Conservation (phyloP, 2,888 invertebrate genomes). For the Cotesia congregata region DNA sequence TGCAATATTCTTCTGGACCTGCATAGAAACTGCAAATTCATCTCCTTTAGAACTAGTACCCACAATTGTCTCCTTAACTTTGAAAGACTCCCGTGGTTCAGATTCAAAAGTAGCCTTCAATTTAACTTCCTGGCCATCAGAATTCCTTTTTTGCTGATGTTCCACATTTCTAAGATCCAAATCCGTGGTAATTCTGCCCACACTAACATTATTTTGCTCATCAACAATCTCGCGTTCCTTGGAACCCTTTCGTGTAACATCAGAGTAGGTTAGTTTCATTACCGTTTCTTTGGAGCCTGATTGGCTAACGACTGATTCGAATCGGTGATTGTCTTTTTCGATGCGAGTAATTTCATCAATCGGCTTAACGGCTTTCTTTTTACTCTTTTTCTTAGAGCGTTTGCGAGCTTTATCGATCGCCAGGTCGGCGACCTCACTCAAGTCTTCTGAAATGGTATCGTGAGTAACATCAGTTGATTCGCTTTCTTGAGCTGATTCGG, state of each 20-base stretch:
- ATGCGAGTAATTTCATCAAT: constrained; percentile 48
- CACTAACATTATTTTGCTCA: constrained; percentile 28
- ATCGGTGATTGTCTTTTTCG: constrained; percentile 43
- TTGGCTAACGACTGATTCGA: constrained; percentile 53
- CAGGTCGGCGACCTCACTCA: constrained; percentile 31
- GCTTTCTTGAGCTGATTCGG: constrained; percentile 48
- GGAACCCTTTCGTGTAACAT: constrained; percentile 52
- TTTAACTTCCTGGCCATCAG: constrained; percentile 8
- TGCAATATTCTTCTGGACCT: not conserved
- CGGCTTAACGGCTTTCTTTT: constrained; percentile 41
- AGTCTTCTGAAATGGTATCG: constrained; percentile 50
- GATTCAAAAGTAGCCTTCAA: not conserved
- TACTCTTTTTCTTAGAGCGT: constrained; percentile 44
- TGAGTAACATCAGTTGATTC: constrained; percentile 47
- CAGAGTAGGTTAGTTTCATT: constrained; percentile 57
- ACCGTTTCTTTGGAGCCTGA: constrained; percentile 47
- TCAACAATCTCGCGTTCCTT: constrained; percentile 36
- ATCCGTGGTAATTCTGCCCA: constrained; percentile 35
- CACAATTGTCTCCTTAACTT: constrained; percentile 14
- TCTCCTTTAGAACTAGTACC: constrained; percentile 28
- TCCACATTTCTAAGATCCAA: constrained; percentile 34
- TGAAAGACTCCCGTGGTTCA: not conserved
- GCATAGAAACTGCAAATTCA: not conserved
- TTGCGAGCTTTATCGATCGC: constrained; percentile 39
- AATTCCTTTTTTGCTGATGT: constrained; percentile 22